These are phyloP conservation scores for Subanguina moxae DNA, from an alignment of 1,140 invertebrate species.

Conservation along the genomic window DNA sequence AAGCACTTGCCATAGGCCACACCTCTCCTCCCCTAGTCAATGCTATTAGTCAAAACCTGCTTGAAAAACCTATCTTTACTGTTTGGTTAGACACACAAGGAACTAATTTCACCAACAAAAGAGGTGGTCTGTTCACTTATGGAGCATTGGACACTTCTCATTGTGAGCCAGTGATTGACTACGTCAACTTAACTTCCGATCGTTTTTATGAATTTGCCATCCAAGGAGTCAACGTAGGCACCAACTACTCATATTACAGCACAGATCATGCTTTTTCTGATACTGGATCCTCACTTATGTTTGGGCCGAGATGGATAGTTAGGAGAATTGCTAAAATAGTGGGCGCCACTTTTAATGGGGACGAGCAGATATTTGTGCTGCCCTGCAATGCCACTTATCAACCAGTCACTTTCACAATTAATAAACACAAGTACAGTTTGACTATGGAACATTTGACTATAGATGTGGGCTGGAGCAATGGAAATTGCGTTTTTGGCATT, in stretches of 20 bases:
- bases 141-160: conserved; percentile 24
- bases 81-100: conserved; percentile 2
- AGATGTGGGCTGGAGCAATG: conserved; percentile 15
- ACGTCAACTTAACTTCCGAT: neutral
- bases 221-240: neutral
- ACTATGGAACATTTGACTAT: conserved; percentile 28
- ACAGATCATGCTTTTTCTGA: conserved; percentile 41
- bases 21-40: conserved; percentile 29
- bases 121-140: conserved; percentile 3
- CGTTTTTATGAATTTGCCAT: neutral
- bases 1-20: conserved; percentile 16
- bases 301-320: conserved; percentile 25
- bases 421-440: conserved; percentile 17
- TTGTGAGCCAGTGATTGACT: conserved; percentile 7
- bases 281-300: conserved; percentile 48
- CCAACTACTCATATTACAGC: conserved; percentile 9
- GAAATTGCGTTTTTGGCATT: conserved; percentile 14
- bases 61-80: conserved; percentile 9
- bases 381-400: conserved; percentile 29
- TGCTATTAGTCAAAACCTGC: conserved; percentile 19
- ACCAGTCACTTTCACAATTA: conserved; percentile 38
- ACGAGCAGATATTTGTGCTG: conserved; percentile 12
- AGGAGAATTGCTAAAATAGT: conserved; percentile 19
- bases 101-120: neutral
- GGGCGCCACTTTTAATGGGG: conserved; percentile 26